phyloP scores from a whole-genome alignment of 2,797 vertebrate genomes.

The Leptoclinus maculatus region DNA sequence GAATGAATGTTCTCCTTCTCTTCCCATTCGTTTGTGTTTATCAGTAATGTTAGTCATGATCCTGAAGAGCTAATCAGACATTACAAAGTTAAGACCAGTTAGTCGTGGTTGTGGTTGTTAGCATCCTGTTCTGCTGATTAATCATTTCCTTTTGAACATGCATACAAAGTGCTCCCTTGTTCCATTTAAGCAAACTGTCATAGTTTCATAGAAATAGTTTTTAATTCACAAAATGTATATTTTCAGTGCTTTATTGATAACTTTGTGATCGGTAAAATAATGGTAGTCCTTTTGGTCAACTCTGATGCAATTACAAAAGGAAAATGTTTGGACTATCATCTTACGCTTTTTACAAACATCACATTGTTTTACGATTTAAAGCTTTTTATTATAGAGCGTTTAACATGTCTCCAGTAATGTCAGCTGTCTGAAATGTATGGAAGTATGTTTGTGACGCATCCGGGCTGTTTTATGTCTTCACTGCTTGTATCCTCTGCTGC shows the following conservation, averaged over 20 bases:
- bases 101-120: neutral
- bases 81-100: constrained; percentile 7
- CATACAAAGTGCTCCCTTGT: neutral
- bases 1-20: neutral
- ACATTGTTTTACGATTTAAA: neutral
- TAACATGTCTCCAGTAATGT: neutral
- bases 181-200: neutral
- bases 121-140: constrained; percentile 4
- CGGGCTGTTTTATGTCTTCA: constrained; percentile 38
- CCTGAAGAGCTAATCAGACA: neutral
- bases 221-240: neutral
- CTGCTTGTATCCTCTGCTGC: constrained; percentile 72
- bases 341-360: neutral
- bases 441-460: neutral
- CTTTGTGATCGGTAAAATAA: neutral
- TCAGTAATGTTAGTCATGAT: constrained; percentile 12
- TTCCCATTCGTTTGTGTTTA: neutral
- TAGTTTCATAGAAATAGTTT: neutral
- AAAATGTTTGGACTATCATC: neutral
- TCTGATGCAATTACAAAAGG: neutral
- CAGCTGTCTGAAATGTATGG: neutral
- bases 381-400: neutral
- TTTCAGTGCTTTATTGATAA: neutral
- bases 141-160: neutral
- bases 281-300: neutral